Evolutionary conservation across 2,888 invertebrate species (phyloP).

Genomic region (Ariolimax columbianus): DNA sequence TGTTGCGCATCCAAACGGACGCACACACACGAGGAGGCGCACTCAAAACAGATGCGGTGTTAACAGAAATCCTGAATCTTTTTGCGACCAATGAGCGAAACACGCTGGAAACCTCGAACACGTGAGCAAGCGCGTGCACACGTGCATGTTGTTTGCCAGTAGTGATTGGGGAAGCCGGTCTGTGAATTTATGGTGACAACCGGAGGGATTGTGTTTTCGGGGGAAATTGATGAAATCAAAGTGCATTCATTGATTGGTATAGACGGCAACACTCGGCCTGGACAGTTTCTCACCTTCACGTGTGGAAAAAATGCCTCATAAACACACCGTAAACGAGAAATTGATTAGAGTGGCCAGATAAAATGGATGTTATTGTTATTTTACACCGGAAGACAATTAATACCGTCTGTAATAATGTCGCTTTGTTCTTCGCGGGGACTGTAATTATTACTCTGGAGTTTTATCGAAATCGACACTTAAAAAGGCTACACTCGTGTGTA

Average conservation of each 20-base stretch:
- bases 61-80: not conserved
- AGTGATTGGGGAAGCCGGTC: not conserved
- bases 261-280: not conserved
- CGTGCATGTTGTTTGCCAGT: constrained; percentile 22
- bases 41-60: not conserved
- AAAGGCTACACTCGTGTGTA: not conserved
- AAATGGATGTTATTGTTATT: not conserved
- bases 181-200: constrained; percentile 35
- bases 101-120: constrained; percentile 10
- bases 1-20: not conserved
- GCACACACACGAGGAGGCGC: not conserved
- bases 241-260: constrained; percentile 26
- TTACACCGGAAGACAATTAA: constrained; percentile 4
- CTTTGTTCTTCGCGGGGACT: not conserved
- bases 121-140: constrained; percentile 27
- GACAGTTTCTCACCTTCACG: constrained; percentile 19
- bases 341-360: constrained; percentile 22
- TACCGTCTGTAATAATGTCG: not conserved
- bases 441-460: no score
- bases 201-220: not conserved
- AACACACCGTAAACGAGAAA: constrained; percentile 24
- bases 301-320: not conserved
- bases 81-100: constrained; percentile 11
- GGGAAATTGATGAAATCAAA: constrained; percentile 42
- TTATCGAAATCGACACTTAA: no score